Evolutionary conservation across 1,140 invertebrate species (phyloP), one percentile per base, ranked within the genome.

Genomic region (Diplogasteroides magnus): DNA sequence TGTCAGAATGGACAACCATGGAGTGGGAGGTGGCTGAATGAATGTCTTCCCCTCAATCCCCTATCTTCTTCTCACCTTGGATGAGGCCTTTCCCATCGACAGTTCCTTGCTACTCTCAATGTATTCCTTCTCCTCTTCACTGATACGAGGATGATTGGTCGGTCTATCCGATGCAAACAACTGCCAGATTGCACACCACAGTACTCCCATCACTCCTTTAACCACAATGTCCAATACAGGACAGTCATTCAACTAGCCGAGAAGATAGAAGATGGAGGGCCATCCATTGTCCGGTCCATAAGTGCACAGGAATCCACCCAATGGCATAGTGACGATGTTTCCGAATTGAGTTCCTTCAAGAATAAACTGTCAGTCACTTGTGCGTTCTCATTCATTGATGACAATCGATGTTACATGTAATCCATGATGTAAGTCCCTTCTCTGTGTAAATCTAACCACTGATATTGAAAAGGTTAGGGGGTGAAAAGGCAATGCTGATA

Each of bases 1-100:
- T 0, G 87, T 89, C 3, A 96, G 83, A 72, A 97, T 87, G 27
- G 86, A 78, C 48, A 84, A 85, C 93, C 93, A 96, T 0, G 93
- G 93, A 0, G 82, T 76, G 61, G 72, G 72, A 28, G 59, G 64
- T 48, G 58, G 70, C 48, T 31, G 48, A 26, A 62, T 57, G 55
- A 1, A 69, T 76, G 28, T 48, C 15, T 73, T 2, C n/a, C 27
- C 31, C 13, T 32, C 31, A 2, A 31, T 60, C 23, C 1, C 27
- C 61, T 14, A 25, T 58, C 26, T 2, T 26, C n/a, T 31, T 11
- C 19, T 31, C n/a, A 64, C 59, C 29, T 71, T 72, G 37, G 62
- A 28, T 23, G 69, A 61, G 13, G 74, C 59, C 62, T 76, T 71
- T 26, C 69, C 68, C 63, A 71, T 74, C n/a, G 66, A 60, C 1